Evolutionary conservation across 2,797 vertebrate genomes (phyloP).

Genomic region (Danio kyathit): DNA sequence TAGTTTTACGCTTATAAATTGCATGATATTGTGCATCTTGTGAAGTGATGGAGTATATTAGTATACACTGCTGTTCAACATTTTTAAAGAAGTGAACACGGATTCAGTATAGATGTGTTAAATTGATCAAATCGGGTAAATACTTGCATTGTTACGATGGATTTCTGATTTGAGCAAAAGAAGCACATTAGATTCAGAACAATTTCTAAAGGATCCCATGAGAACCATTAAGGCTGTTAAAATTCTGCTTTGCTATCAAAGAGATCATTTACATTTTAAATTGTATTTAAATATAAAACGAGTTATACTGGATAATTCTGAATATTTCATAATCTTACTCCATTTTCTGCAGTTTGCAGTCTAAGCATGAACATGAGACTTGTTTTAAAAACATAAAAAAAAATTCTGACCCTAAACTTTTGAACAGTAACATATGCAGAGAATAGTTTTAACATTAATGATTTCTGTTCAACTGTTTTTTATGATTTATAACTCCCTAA

Average conservation of each 20-base stretch:
- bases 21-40: no score
- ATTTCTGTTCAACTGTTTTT: neutral
- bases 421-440: neutral
- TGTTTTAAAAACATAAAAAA: neutral
- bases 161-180: neutral
- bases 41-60: no score
- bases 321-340: neutral
- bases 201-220: neutral
- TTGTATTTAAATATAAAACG: neutral
- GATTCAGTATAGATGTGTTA: no score
- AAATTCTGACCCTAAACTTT: neutral
- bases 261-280: neutral
- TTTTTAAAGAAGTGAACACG: no score
- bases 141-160: no score
- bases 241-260: neutral
- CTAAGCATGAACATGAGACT: neutral
- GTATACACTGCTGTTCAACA: no score
- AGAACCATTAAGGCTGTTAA: neutral
- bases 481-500: neutral
- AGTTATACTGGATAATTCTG: no score
- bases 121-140: no score
- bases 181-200: neutral
- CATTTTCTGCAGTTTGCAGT: neutral
- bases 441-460: neutral
- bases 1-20: neutral